Evolutionary conservation across 2,797 vertebrate species (phyloP), one percentile per base, ranked within the genome.

Genomic region (Anguilla pacifica): DNA sequence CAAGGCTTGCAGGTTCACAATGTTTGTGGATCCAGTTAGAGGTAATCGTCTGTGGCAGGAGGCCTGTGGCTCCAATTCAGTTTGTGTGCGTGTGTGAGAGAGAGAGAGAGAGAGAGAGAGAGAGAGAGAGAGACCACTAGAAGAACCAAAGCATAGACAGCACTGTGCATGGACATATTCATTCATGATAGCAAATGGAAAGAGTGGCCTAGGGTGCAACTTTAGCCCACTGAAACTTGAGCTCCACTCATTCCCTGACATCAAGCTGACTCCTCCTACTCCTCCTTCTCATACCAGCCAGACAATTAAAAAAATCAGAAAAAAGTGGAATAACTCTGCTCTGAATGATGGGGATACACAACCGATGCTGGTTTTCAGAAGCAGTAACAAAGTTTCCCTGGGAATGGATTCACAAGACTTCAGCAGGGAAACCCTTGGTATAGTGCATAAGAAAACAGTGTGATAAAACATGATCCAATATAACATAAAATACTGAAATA

Each of bases 131-230:
- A 94, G 93, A 85, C 83, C 89, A 88, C 85, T 90, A 89, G 91
- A 90, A 89, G 49, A 74, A 85, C 90, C 91, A 90, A 91, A 89
- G 92, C 93, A 94, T 93, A 93, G 92, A 94, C 89, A 93, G 90
- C 92, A 89, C 94, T 94, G 95, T 94, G 91, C 94, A 95, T 88
- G 94, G 94, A 59, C 91, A 94, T 94, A 93, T 93, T 94, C 91
- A 94, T 94, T 94, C 90, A 93, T 83, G 88, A 88, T 2, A 91
- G 93, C 91, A 90, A 83, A 88, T 79, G 72, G 79, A 83, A 87
- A 86, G 86, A 51, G 46, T n/a, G 79, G 46, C 46, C 43, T 46
- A 74, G 88, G 88, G 88, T 87, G 94, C 89, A 95, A 93, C 91
- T 89, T 89, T 89, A 90, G 70, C 83, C 46, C 49, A 55, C 81